Base-by-base conservation (phyloP, 2,888 invertebrate genomes). In the Archaeoteleia sp. region DNA sequence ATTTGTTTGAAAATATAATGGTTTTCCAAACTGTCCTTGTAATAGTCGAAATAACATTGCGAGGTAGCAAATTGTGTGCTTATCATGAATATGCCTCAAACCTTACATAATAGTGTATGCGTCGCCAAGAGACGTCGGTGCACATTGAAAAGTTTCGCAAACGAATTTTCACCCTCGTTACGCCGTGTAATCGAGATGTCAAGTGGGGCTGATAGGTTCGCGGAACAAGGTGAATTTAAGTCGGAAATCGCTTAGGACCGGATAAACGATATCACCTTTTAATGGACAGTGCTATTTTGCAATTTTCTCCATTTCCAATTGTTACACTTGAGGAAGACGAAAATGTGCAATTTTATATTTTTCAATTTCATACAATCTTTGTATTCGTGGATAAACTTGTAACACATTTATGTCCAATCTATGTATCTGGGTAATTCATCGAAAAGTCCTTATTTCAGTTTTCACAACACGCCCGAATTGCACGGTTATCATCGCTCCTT, bases 231-330 rank as follows among this genome's bases (percentile, higher is more conserved):
- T 71, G 63, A 71, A 73, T 77, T 74, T 74, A 72, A 73, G 76
- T 74, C 74, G 74, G 73, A 73, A 77, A 73, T 71, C 74, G 73
- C 67, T 70, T 55, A 67, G 71, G 62, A 62, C 63, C 68, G 67
- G 60, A 69, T 70, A 72, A 73, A 72, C 74, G 76, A 72, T 74
- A 70, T 55, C 67, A 68, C 63, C 65, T 53, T 57, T 53, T n/a
- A 35, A 30, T 12, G 65, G 66, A 57, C 70, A 39, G 67, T 57
- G 74, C 76, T 76, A 78, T 78, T 78, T 73, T 74, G 74, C 78
- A 75, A 74, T 72, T 61, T 70, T 57, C 61, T 72, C n/a, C n/a
- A n/a, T n/a, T n/a, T n/a, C n/a, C n/a, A n/a, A n/a, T n/a, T n/a
- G n/a, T n/a, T n/a, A n/a, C n/a, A n/a, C n/a, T n/a, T n/a, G n/a